These are phyloP conservation scores for Octodon degus DNA, from an alignment of 2,113 vertebrate genomes.

Conservation along the genomic window DNA sequence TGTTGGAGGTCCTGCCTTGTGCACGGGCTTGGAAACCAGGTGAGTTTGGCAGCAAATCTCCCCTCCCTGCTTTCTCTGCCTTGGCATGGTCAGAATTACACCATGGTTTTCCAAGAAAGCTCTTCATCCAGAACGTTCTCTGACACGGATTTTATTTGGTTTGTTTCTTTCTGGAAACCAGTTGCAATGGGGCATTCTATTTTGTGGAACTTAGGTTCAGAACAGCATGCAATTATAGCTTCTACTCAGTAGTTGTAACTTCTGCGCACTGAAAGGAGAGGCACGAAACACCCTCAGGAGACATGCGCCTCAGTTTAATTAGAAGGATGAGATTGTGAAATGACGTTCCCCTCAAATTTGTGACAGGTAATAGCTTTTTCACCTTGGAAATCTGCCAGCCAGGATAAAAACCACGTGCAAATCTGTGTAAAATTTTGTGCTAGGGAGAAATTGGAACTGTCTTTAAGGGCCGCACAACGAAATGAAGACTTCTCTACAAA, in stretches of 20 bases:
- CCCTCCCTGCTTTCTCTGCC: neutral
- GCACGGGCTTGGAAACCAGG: neutral
- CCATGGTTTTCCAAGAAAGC: neutral
- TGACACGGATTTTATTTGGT: neutral
- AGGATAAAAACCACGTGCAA: neutral
- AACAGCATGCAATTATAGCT: slow-evolving; percentile 30
- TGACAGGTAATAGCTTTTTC: neutral
- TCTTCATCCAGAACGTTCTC: neutral
- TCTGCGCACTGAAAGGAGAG: neutral
- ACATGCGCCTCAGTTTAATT: neutral
- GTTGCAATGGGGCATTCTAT: neutral
- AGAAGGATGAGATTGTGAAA: neutral
- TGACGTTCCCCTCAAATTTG: neutral
- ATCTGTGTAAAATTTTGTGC: neutral
- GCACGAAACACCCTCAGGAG: neutral
- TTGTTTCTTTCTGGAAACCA: slow-evolving; percentile 27
- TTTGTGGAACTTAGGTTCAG: slow-evolving; percentile 10
- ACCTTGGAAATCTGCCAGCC: neutral
- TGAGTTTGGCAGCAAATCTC: neutral
- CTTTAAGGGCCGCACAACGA: slow-evolving; percentile 3
- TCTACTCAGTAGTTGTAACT: neutral
- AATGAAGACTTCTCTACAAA: neutral
- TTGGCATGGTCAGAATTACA: neutral
- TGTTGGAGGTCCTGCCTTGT: neutral
- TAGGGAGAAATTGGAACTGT: slow-evolving; percentile 16